Percentiles rank a stretch among this genome's conserved stretches.
Evolutionary conservation across 1,140 invertebrate species (phyloP).

Genomic region (Achatina immaculata): DNA sequence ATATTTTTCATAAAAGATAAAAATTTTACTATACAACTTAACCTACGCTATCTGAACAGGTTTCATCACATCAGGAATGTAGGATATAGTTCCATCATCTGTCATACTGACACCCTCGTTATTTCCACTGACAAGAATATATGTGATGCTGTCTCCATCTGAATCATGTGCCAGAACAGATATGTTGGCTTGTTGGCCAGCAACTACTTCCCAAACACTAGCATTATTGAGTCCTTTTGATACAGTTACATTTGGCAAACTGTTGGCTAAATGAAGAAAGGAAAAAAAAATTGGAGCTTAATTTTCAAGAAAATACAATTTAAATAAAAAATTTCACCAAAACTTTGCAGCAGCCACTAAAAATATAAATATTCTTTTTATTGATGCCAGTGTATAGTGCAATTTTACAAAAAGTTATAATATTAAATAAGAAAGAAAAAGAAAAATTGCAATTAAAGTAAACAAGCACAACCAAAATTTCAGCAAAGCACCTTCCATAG

Average conservation of each 20-base stretch:
- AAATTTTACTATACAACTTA: not conserved
- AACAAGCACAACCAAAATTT: too few species aligned
- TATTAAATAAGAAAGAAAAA: too few species aligned
- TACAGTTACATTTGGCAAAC: not conserved
- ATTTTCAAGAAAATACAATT: too few species aligned
- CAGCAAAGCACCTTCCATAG: too few species aligned
- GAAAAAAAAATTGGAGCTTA: too few species aligned
- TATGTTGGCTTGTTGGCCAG: not conserved
- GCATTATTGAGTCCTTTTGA: not conserved
- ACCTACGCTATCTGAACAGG: conserved; percentile 10
- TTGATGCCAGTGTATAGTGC: too few species aligned
- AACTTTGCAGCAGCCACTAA: too few species aligned
- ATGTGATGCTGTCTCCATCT: not conserved
- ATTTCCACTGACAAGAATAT: not conserved
- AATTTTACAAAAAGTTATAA: too few species aligned
- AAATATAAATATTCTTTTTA: too few species aligned
- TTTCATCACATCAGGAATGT: not conserved
- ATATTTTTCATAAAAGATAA: too few species aligned
- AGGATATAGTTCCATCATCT: not conserved
- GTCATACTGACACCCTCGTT: not conserved
- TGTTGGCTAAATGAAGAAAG: not conserved
- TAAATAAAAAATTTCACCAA: too few species aligned
- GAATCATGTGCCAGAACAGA: not conserved
- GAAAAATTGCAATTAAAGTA: too few species aligned
- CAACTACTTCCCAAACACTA: not conserved